A percentile compares a stretch with the other conserved stretches of the same genome.
phyloP scores from a whole-genome alignment of 2,797 vertebrate genomes.

The Lemur catta region DNA sequence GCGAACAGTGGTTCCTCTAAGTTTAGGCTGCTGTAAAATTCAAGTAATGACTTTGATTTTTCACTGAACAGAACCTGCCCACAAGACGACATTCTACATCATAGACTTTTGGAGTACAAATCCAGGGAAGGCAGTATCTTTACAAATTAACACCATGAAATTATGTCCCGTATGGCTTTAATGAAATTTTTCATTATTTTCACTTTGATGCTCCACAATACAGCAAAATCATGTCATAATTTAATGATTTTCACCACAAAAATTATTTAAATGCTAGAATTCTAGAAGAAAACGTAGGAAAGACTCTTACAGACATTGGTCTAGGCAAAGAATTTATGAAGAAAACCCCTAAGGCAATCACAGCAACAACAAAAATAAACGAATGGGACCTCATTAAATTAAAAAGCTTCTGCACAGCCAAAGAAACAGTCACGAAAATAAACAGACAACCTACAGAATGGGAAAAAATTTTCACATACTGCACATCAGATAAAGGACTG shows the following conservation, averaged over 20 bases:
- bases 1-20: neutral
- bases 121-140: neutral
- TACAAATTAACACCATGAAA: constrained; percentile 31
- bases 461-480: no score
- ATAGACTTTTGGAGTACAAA: neutral
- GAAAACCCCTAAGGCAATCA: no score
- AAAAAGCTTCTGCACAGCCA: no score
- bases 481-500: no score
- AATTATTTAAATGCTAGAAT: constrained; percentile 48
- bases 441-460: no score
- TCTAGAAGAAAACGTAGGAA: no score
- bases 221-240: constrained; percentile 27
- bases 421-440: no score
- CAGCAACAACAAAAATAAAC: no score
- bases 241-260: constrained; percentile 11
- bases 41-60: neutral
- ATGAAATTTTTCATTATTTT: constrained; percentile 14
- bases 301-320: no score
- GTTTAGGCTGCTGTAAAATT: constrained; percentile 28
- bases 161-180: neutral
- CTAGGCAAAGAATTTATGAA: no score
- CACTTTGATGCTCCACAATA: neutral
- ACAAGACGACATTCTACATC: neutral
- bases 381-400: no score
- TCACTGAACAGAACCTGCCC: neutral